Base-by-base conservation (phyloP, 1,140 invertebrate genomes). In the Thaumetopoea pityocampa region DNA sequence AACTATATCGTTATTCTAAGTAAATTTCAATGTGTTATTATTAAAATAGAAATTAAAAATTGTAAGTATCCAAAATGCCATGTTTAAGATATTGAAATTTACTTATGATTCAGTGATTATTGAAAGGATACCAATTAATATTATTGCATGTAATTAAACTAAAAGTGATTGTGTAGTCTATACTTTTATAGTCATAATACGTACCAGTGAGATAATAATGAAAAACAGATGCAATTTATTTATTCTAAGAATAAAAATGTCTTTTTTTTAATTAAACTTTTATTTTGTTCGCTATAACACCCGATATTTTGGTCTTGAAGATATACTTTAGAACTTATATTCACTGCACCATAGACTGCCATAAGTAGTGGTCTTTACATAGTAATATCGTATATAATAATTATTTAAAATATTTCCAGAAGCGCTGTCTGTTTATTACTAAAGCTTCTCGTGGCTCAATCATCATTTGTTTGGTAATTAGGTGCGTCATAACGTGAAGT, bases 241-340 rank as follows among this genome's bases (percentile, higher is more conserved):
- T 81, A 81, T 81, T 81, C 67, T 78, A 67, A 69, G 71, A 80
- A 80, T 80, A 80, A 77, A 79, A 29, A 40, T 41, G 37, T 40
- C 49, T 42, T 54, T 47, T 42, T 50, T 44, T 44, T 38, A 43
- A 35, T 44, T 17, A 4, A 33, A 10, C 7, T 35, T 32, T 10
- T 7, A 18, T 52, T 46, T 46, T 46, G 15, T 36, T 50, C 27
- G n/a, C 2, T 16, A 23, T 20, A 15, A 9, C 19, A 19, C 19
- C 15, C 5, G 12, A 26, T 5, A 3, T 20, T 1, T 10, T 11
- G 7, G 11, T 9, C 15, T 35, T 35, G 33, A 35, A n/a, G 24
- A 23, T 9, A 24, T n/a, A 3, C n/a, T 9, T 1, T 2, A 4
- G 4, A 4, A 8, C 23, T 24, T 24, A 24, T 24, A 24, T 9